Evolutionary conservation across 2,113 vertebrate genomes (phyloP), one percentile per base, ranked within the genome.

Genomic region (Misgurnus mizolepis): DNA sequence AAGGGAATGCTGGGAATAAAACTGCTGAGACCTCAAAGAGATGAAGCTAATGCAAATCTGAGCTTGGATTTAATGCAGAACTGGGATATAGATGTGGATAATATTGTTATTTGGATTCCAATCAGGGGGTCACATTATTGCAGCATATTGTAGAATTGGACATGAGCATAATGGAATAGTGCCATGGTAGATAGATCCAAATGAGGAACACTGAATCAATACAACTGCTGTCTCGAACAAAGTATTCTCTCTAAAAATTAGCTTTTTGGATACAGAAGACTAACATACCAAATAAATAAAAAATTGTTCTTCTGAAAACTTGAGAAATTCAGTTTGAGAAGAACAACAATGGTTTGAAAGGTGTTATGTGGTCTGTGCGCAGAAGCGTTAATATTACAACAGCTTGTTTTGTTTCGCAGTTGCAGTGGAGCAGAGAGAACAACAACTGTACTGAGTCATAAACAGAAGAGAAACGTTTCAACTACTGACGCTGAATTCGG

Each of bases 361-460:
- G n/a, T 61, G 71, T 74, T 53, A 53, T 53, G 14, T 53, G 50
- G 50, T 53, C 50, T 53, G 50, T 53, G 14, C 15, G 50, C 12
- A 53, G 50, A 53, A 53, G 50, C 50, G 9, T 74, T 56, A 47
- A 74, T 60, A 61, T 73, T 60, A 39, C 12, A 45, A 61, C 56
- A 61, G 56, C 71, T 14, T 75, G 50, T 62, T 64, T 75, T 75
- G 58, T 34, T 47, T 18, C 41, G 22, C 67, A 53, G 78, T 53
- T 49, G 66, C 68, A 70, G 78, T 22, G 40, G 69, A 40, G 67
- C 17, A 12, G 17, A 62, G 56, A 41, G 11, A 62, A 64, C 5
- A 49, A 67, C 67, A 72, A 67, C 77, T 71, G 55, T 77, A 80
- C 62, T 80, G 72, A 72, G 73, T 77, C 27, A 76, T 62, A 73